Evolutionary conservation across 2,113 vertebrate genomes (phyloP).

Genomic region (Oplegnathus fasciatus): DNA sequence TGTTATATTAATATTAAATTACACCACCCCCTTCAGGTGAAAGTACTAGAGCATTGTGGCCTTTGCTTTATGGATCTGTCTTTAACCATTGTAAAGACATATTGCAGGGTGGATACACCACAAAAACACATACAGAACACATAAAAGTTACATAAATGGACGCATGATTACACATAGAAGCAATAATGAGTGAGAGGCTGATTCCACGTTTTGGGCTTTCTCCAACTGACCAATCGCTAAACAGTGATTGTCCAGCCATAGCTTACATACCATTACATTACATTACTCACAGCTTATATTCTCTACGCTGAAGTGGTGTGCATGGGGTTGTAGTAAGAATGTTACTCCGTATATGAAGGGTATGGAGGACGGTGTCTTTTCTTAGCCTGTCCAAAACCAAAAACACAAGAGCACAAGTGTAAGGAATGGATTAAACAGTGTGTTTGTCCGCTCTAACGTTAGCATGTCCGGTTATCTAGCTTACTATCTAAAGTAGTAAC

Average conservation of each 20-base stretch:
- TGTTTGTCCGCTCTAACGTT: background rate
- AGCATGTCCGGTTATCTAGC: background rate
- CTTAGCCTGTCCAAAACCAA: background rate
- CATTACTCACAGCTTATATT: too few species aligned
- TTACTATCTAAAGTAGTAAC: background rate
- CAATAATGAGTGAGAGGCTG: background rate
- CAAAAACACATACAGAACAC: background rate
- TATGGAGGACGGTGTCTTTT: background rate
- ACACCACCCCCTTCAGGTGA: conserved; percentile 18
- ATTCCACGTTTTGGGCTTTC: background rate
- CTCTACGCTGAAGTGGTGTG: background rate
- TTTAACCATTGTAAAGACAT: background rate
- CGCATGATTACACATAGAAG: background rate
- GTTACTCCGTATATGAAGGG: background rate
- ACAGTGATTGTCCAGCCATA: background rate
- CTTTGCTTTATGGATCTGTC: background rate
- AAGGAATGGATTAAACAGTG: background rate
- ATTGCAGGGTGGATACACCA: background rate
- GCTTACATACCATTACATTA: too few species aligned
- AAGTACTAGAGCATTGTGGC: background rate
- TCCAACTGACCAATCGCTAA: background rate
- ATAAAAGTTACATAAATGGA: background rate
- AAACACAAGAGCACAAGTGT: background rate
- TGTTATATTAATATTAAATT: conserved; percentile 9
- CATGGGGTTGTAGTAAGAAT: too few species aligned